These are phyloP conservation scores for Herpailurus yagouaroundi DNA, from an alignment of 2,113 vertebrate genomes.

Conservation along the genomic window DNA sequence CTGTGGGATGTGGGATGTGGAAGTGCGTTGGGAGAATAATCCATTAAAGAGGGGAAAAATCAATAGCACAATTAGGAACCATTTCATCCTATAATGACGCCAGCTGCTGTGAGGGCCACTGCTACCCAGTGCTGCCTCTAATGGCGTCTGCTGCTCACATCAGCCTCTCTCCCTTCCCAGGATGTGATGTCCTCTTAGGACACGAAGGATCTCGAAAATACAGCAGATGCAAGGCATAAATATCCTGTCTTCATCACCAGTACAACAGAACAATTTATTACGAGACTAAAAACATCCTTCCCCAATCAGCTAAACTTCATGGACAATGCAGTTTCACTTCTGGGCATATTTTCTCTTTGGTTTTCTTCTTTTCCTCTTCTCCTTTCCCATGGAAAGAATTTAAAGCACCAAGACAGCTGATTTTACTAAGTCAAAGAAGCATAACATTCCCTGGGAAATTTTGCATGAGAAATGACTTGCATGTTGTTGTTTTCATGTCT, in stretches of 20 bases:
- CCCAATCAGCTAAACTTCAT: not conserved
- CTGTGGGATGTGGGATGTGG: conserved; percentile 30
- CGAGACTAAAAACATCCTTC: not conserved
- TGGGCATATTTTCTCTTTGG: not conserved
- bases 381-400: not conserved
- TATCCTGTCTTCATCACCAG: not conserved
- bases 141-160: not conserved
- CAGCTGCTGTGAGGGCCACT: conserved; percentile 78
- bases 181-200: not conserved
- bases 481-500: not conserved
- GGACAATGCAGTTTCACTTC: not conserved
- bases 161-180: conserved; percentile 6
- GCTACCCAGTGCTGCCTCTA: not conserved
- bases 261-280: not conserved
- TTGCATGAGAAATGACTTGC: not conserved
- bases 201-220: not conserved
- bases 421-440: not conserved
- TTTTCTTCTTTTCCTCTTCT: not conserved
- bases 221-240: not conserved
- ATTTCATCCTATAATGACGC: conserved; percentile 81
- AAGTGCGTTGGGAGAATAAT: conserved; percentile 77
- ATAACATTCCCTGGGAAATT: not conserved
- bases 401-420: not conserved
- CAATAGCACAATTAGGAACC: conserved; percentile 87
- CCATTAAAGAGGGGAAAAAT: conserved; percentile 86